These are phyloP conservation scores for Tarsius wallacei DNA, from an alignment of 2,797 vertebrate species.

Conservation along the genomic window DNA sequence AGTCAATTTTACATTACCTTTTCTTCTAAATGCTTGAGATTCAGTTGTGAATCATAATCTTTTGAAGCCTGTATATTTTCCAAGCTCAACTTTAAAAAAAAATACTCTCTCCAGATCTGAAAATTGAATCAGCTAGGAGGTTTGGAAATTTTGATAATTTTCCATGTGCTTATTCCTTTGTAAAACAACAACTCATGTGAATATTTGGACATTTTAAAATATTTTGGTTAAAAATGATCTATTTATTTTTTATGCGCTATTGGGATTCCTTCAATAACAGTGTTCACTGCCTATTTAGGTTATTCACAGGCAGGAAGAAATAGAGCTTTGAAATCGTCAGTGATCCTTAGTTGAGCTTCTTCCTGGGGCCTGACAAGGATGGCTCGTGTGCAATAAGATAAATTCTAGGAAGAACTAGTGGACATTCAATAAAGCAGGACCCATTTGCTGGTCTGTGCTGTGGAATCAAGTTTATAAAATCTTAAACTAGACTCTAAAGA, in stretches of 20 bases:
- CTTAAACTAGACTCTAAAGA: not conserved
- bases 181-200: not conserved
- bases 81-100: not conserved
- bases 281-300: not conserved
- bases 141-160: slow-evolving; percentile 35
- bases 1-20: not conserved
- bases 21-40: slow-evolving; percentile 39
- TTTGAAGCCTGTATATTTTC: slow-evolving; percentile 47
- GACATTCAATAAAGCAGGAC: not conserved
- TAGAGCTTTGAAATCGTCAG: not conserved
- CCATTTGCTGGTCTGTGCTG: not conserved
- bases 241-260: not conserved
- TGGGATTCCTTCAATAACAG: not conserved
- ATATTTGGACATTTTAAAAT: not conserved
- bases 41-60: not conserved
- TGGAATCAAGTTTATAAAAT: not conserved
- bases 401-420: not conserved
- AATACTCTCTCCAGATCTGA: slow-evolving; percentile 3
- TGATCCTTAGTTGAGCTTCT: not conserved
- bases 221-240: not conserved
- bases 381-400: not conserved
- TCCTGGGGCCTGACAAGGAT: not conserved
- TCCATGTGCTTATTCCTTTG: not conserved
- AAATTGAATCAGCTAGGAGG: not conserved
- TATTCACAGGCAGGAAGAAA: not conserved